Evolutionary conservation across 2,888 invertebrate species (phyloP).

Genomic region (Epiblema foenella): DNA sequence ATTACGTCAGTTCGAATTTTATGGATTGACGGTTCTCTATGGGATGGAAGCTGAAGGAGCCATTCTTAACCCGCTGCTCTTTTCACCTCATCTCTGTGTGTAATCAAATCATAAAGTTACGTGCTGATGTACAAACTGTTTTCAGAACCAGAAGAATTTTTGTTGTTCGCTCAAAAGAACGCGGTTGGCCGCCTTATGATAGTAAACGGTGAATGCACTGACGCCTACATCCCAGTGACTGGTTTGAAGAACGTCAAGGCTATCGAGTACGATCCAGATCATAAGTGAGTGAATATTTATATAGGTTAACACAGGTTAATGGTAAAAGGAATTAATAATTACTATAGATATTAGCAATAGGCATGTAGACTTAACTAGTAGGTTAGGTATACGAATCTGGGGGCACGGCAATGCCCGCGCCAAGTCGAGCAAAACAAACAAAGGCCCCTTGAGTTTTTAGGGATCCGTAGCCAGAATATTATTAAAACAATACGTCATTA

Average conservation of each 20-base stretch:
- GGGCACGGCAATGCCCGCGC: too few species aligned
- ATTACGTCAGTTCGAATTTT: too few species aligned
- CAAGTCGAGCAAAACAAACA: too few species aligned
- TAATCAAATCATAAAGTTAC: background rate
- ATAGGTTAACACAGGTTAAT: background rate
- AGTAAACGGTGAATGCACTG: conserved; percentile 92
- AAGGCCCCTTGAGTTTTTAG: too few species aligned
- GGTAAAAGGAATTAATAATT: background rate
- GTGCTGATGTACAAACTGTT: conserved; percentile 47
- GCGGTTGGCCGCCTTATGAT: conserved; percentile 92
- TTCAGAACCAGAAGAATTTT: conserved; percentile 92
- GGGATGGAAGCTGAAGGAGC: background rate
- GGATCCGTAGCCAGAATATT: too few species aligned
- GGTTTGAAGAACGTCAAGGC: conserved; percentile 92
- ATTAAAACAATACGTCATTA: too few species aligned
- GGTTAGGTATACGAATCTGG: too few species aligned
- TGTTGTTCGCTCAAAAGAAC: conserved; percentile 94
- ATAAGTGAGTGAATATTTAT: conserved; percentile 59
- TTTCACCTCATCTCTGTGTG: background rate
- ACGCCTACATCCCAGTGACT: conserved; percentile 91
- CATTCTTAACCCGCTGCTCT: background rate
- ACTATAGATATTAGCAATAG: too few species aligned
- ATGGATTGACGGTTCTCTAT: background rate
- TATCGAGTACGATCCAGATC: conserved; percentile 93
- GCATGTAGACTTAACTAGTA: too few species aligned